Evolutionary conservation across 2,888 invertebrate genomes (phyloP), one percentile per base, ranked within the genome.

Genomic region (Hemicrepidius hirtus): DNA sequence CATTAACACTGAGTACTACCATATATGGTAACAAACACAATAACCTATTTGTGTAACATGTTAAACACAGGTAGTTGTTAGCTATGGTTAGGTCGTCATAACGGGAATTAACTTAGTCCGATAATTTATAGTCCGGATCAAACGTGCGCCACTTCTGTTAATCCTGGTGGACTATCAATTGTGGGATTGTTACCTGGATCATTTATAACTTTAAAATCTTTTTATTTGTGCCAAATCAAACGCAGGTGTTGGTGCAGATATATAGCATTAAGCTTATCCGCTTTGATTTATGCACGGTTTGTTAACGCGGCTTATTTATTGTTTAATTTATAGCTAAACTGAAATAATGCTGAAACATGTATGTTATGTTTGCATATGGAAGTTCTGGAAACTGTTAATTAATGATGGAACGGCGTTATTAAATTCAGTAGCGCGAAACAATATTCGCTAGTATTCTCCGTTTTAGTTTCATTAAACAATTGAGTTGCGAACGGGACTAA

Each of bases 81-180:
- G 80, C 80, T 80, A 79, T 80, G 81, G 80, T 82, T 80, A 76
- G 80, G 79, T 79, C 60, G 75, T 82, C 82, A 83, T 83, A 84
- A 84, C 83, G 82, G 84, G 84, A 85, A 86, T 86, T 86, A 85
- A 81, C 82, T 79, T 84, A 84, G 85, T 83, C 85, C 80, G 76
- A 80, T 85, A 85, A 86, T 86, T 85, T 86, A 86, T 84, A 78
- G 82, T 74, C 75, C 68, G 79, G 80, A 81, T 81, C 81, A 81
- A 79, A 80, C 75, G 71, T 77, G 76, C 77, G 80, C 81, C 82
- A 81, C 79, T 82, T 81, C 81, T 82, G 74, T 79, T 86, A 86
- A 86, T 86, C 86, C 85, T 77, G 75, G 71, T 78, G 80, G 84
- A 84, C 86, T 85, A 86, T 86, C 86, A 86, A 86, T 86, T 86